Evolutionary conservation across 2,113 vertebrate species (phyloP).

Genomic region (Aviceda subcristata): DNA sequence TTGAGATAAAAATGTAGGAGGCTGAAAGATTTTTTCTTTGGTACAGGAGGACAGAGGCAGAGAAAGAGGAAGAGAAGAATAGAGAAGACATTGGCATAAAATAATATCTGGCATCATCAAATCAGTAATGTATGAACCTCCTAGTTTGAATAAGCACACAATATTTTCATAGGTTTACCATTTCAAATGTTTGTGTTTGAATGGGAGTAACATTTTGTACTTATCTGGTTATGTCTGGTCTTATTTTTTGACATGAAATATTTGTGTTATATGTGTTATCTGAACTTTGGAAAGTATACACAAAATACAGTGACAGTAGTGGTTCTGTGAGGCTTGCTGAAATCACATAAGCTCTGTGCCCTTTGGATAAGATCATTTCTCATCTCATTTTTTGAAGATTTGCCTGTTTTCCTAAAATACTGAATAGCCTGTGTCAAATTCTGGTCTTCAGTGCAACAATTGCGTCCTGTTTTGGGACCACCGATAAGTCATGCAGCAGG

Average conservation of each 20-base stretch:
- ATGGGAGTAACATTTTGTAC: not conserved
- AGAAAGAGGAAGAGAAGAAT: not conserved
- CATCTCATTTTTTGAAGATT: not conserved
- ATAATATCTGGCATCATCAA: not conserved
- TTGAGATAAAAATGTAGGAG: not conserved
- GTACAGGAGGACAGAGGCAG: not conserved
- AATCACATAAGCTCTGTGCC: not conserved
- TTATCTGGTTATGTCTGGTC: not conserved
- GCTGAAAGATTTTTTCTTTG: not conserved
- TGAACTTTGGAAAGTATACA: not conserved
- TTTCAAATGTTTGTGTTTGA: not conserved
- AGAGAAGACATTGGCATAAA: not conserved
- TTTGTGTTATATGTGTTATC: not conserved
- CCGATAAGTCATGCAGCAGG: not conserved
- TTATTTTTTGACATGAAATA: not conserved
- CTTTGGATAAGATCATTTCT: not conserved
- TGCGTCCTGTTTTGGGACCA: not conserved
- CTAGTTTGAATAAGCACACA: not conserved
- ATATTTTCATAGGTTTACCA: not conserved
- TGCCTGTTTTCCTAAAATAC: not conserved
- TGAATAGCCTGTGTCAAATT: not conserved
- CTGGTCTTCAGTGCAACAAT: not conserved
- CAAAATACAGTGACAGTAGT: not conserved
- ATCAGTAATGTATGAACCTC: not conserved
- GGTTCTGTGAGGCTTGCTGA: not conserved